phyloP scores from a whole-genome alignment of 1,140 invertebrate species.

The Magallana ariakensis region DNA sequence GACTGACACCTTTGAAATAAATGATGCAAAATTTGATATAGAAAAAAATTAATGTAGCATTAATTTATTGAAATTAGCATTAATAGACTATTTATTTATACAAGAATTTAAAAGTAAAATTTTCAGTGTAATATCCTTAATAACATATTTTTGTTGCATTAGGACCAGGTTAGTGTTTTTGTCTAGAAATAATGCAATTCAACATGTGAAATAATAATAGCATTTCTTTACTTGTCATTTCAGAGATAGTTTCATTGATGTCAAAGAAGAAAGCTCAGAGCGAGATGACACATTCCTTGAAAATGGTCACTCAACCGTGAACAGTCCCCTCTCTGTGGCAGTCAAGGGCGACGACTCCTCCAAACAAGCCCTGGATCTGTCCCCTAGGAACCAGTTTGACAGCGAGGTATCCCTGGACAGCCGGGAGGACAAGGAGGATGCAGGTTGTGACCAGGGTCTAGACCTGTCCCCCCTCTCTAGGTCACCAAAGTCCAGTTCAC shows the following conservation, averaged over 20 bases:
- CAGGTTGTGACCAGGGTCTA: conserved; percentile 29
- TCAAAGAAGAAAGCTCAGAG: conserved; percentile 38
- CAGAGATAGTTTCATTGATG: conserved; percentile 18
- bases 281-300: conserved; percentile 10
- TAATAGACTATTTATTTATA: neutral
- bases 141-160: neutral
- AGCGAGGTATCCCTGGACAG: conserved; percentile 5
- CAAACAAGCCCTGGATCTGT: conserved; percentile 6
- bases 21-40: neutral
- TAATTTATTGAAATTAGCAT: neutral
- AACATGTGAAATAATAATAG: neutral
- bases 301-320: conserved; percentile 20
- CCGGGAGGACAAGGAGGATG: neutral
- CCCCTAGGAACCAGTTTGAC: conserved; percentile 20
- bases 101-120: neutral
- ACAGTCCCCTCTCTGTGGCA: neutral
- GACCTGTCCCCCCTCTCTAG: conserved; percentile 11
- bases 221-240: neutral
- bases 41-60: neutral
- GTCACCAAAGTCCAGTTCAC: conserved; percentile 23
- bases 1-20: neutral
- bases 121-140: neutral
- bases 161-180: neutral
- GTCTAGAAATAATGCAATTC: neutral
- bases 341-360: conserved; percentile 3